Base-by-base conservation (phyloP, 1,140 invertebrate genomes). In the Dendroctonus ponderosae region DNA sequence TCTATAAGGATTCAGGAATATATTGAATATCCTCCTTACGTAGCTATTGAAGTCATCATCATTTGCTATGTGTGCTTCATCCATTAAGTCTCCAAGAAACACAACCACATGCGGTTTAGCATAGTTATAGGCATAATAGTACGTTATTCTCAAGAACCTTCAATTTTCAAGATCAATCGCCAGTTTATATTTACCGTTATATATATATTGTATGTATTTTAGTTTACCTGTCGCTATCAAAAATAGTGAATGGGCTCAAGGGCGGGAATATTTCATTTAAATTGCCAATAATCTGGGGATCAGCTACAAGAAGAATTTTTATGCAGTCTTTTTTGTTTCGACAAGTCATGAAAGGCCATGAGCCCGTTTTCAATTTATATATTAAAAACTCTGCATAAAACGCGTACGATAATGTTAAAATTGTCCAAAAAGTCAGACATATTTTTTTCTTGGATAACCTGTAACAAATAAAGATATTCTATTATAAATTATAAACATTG, bases 51-150 rank as follows among this genome's bases (percentile, higher is more conserved):
- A 96, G 72, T 91, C 84, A 66, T 84, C 78, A 63, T 83, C 77
- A 51, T 81, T 83, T 0, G 93, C 86, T 62, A 89, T 86, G 62
- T 91, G 91, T 0, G 94, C 94, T 82, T 97, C 94, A 78, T 97
- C 94, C 81, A 96, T 89, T 51, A 96, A 81, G 80, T 98, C 94
- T 5, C 96, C 95, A 37, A 97, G 80, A 80, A 94, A 97, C 52
- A 92, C 83, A 58, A 97, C 82, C n/a, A 93, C 83, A 81, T 96
- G 85, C 40, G 94, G 94, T 68, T 90, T 80, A n/a, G 89, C 84
- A 79, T 91, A 86, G 40, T 83, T 79, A 26, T 89, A 75, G 5
- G 89, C 93, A 67, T 85, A 79, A 12, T 81, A 78, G 79, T 93
- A 98, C 57, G 92, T 92, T 75, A 89, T 89, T 9, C 80, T 79